These are phyloP conservation scores for Pao palembangensis DNA, from an alignment of 2,113 vertebrate species.

Conservation along the genomic window DNA sequence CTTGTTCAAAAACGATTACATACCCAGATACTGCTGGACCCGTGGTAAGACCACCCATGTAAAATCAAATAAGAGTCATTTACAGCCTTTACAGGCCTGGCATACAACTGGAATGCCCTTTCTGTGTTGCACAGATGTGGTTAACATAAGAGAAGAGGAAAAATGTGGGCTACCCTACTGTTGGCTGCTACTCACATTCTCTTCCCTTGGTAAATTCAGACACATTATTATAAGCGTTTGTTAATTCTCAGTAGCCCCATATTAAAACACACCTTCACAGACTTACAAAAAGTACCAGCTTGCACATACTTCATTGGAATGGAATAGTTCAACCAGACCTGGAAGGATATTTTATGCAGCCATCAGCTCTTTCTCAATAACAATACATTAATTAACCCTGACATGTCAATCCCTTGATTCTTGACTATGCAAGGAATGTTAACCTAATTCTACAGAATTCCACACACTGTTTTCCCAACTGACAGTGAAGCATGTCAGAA, in stretches of 20 bases:
- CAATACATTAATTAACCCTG: conserved; percentile 28
- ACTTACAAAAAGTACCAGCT: conserved; percentile 22
- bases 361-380: conserved; percentile 20
- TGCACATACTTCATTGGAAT: conserved; percentile 15
- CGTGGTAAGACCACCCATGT: conserved; percentile 11
- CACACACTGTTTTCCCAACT: conserved; percentile 47
- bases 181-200: conserved; percentile 25
- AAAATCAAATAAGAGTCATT: conserved; percentile 21
- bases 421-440: conserved; percentile 38
- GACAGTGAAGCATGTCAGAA: conserved; percentile 11
- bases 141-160: conserved; percentile 12
- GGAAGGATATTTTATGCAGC: conserved; percentile 45
- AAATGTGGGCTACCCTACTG: conserved; percentile 8
- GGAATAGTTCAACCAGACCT: conserved; percentile 55
- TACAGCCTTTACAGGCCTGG: conserved; percentile 10
- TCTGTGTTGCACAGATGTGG: conserved; percentile 32
- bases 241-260: neutral
- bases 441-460: conserved; percentile 44
- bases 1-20: conserved; percentile 36
- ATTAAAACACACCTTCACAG: conserved; percentile 35
- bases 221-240: neutral
- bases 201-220: conserved; percentile 16
- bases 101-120: conserved; percentile 1
- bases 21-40: conserved; percentile 11
- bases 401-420: conserved; percentile 10